These are phyloP conservation scores for Acanthaster planci DNA, from an alignment of 35 echinoderm and acorn worm species.

Conservation along the genomic window DNA sequence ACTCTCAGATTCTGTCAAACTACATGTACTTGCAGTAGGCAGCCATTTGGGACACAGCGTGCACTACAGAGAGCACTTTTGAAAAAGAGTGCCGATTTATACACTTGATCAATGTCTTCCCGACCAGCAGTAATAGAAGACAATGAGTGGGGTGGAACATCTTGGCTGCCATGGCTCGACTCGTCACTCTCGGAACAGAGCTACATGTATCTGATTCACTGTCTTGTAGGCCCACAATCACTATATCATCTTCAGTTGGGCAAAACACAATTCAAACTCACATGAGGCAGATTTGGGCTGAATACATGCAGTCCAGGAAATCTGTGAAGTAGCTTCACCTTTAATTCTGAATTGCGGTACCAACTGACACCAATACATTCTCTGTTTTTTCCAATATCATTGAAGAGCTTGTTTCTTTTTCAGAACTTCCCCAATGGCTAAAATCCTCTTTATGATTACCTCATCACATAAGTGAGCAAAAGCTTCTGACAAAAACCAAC, in stretches of 20 bases:
- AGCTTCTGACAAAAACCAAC: background rate
- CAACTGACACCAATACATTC: background rate
- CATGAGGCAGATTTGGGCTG: slow-evolving; percentile 2
- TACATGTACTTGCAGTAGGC: slow-evolving; percentile 1
- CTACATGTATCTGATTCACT: background rate
- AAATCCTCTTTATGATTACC: background rate
- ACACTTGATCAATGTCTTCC: background rate
- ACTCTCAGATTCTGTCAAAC: background rate
- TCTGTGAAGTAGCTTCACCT: background rate
- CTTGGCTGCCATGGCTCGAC: background rate
- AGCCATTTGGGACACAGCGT: background rate
- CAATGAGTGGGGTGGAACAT: background rate
- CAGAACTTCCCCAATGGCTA: background rate
- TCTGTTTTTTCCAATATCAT: background rate
- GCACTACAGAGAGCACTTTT: background rate
- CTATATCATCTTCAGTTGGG: slow-evolving; percentile 6
- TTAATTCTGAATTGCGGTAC: background rate
- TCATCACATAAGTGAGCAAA: slow-evolving; percentile 10
- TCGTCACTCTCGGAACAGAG: background rate
- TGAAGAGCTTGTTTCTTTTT: slow-evolving; percentile 1
- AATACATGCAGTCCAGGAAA: background rate
- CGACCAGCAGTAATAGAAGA: background rate
- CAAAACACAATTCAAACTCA: slow-evolving; percentile 5
- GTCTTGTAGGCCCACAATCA: background rate
- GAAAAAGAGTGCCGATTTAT: background rate